phyloP scores from a whole-genome alignment of 2,888 invertebrate species.

The Phalangium opilio region DNA sequence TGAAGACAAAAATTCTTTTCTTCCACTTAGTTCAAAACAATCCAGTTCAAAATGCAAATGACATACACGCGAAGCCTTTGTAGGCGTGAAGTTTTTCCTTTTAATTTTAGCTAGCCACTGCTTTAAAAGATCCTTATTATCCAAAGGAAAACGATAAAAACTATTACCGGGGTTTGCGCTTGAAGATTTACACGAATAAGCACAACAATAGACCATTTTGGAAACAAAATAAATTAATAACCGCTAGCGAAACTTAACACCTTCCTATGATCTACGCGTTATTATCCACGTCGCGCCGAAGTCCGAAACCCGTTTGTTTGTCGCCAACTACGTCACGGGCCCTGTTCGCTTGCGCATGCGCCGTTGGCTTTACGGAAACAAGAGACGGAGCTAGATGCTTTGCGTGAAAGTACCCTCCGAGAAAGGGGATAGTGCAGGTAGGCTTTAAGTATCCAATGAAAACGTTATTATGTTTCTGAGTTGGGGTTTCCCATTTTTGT shows the following conservation, averaged over 20 bases:
- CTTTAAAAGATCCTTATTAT: neutral
- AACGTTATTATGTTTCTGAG: too few species aligned
- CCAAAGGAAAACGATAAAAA: neutral
- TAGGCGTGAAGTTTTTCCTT: neutral
- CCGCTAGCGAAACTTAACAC: neutral
- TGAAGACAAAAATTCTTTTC: neutral
- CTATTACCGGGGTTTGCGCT: neutral
- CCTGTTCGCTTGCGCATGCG: too few species aligned
- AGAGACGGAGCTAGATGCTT: too few species aligned
- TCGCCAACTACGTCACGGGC: too few species aligned
- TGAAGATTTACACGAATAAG: neutral
- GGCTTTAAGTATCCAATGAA: too few species aligned
- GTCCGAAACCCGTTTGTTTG: too few species aligned
- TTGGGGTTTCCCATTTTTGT: too few species aligned
- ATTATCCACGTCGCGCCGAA: too few species aligned
- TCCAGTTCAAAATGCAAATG: neutral
- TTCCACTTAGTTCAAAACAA: neutral
- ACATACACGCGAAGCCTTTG: neutral
- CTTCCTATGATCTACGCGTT: too few species aligned
- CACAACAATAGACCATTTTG: neutral
- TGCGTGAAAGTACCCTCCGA: too few species aligned
- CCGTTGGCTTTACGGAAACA: too few species aligned
- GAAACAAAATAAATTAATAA: neutral
- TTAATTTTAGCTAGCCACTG: neutral
- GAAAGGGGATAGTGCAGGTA: too few species aligned